A percentile compares a stretch with the other conserved stretches of the same genome.
These are phyloP conservation scores for Tarsius wallacei DNA, from an alignment of 2,797 vertebrate species.

Conservation along the genomic window DNA sequence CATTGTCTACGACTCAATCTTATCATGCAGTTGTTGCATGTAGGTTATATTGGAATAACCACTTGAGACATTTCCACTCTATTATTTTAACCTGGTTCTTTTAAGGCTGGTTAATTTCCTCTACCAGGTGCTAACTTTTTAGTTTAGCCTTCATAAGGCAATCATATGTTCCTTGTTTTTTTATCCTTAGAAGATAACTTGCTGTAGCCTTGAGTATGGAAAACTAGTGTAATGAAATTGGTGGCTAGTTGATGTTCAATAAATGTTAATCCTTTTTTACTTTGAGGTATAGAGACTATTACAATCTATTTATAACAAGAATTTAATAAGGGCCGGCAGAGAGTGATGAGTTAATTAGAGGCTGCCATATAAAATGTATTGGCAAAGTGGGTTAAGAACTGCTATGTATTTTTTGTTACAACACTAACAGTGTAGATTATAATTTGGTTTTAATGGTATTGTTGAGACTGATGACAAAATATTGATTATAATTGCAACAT, in stretches of 20 bases:
- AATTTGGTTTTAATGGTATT: conserved; percentile 29
- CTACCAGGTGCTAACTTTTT: conserved; percentile 29
- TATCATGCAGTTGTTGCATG: not conserved
- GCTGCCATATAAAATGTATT: conserved; percentile 61
- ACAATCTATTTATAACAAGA: conserved; percentile 70
- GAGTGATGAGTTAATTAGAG: conserved; percentile 54
- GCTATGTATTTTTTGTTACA: conserved; percentile 22
- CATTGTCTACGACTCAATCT: not conserved
- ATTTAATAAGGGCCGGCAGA: conserved; percentile 75
- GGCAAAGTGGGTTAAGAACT: conserved; percentile 16
- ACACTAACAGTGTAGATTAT: not conserved
- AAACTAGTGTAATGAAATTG: conserved; percentile 78
- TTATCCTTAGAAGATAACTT: conserved; percentile 54
- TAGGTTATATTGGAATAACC: not conserved
- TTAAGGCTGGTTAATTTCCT: conserved; percentile 55
- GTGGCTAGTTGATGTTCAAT: conserved; percentile 63
- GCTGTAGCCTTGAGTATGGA: conserved; percentile 47
- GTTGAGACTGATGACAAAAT: not conserved
- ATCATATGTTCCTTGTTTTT: conserved; percentile 65
- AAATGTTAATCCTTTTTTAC: conserved; percentile 62
- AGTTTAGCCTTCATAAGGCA: conserved; percentile 45
- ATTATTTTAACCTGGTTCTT: conserved; percentile 12
- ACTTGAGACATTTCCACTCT: not conserved
- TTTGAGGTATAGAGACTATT: conserved; percentile 16
- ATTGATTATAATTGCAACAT: not conserved